A percentile compares a stretch with the other conserved stretches of the same genome.
Evolutionary conservation across 2,113 vertebrate genomes (phyloP).

Genomic region (Erythrolamprus reginae): DNA sequence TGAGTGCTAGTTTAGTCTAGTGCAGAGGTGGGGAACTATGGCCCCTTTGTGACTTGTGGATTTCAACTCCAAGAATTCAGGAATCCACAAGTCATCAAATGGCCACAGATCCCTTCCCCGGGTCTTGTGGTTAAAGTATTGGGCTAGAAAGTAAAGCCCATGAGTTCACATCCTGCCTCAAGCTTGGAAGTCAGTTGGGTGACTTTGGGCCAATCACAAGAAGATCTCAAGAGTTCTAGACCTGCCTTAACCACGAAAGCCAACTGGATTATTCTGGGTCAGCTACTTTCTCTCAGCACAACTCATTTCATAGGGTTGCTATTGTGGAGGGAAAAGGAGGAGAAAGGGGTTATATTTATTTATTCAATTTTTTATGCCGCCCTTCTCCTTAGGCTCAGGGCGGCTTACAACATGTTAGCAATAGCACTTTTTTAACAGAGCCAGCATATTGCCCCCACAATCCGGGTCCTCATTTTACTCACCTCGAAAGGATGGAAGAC

Average conservation of each 20-base stretch:
- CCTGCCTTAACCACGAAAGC: not conserved
- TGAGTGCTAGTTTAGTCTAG: not conserved
- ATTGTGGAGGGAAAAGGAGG: not conserved
- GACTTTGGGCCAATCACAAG: not conserved
- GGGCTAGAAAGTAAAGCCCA: not conserved
- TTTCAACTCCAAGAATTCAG: not conserved
- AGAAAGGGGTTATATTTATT: not conserved
- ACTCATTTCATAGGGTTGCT: not conserved
- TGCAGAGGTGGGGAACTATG: not conserved
- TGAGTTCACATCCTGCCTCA: not conserved
- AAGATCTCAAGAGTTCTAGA: not conserved
- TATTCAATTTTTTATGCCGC: too few relatives aligned
- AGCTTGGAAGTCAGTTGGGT: not conserved
- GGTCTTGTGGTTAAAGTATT: not conserved
- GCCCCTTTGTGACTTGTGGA: not conserved
- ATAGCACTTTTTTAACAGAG: too few relatives aligned
- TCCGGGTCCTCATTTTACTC: too few relatives aligned
- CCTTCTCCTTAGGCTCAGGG: too few relatives aligned
- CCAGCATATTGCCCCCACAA: too few relatives aligned
- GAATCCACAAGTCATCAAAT: not conserved
- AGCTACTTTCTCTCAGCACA: not conserved
- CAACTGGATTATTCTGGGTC: not conserved
- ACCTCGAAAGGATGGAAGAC: too few relatives aligned
- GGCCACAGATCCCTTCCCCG: not conserved
- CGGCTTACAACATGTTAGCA: too few relatives aligned